Base-by-base conservation (phyloP, 2,113 vertebrate genomes). In the Pyxicephalus adspersus region DNA sequence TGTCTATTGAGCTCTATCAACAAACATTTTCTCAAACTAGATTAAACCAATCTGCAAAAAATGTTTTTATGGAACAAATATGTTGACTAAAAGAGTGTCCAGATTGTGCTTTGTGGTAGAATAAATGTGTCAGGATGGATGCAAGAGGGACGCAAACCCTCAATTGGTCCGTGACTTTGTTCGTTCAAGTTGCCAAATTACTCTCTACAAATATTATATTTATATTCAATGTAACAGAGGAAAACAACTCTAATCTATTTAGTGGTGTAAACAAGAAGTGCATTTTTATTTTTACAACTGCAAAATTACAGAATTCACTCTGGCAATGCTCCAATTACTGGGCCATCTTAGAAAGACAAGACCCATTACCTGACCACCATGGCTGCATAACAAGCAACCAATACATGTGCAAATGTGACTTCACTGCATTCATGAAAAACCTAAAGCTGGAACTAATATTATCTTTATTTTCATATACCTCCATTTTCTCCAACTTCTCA, bases 201-300 rank as follows among this genome's bases (percentile, higher is more conserved):
- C 2, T 45, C 15, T 45, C 38, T 13, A 45, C 1, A 13, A 2
- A n/a, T n/a, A n/a, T n/a, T n/a, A n/a, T 20, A 8, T 61, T 25
- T 61, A 61, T 11, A 61, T 58, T 11, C 22, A 29, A 26, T 58
- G 5, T 18, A 60, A 60, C 20, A 65, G 31, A 66, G 65, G 17
- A 65, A 54, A 75, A 26, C 52, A 18, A 82, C 18, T 54, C 25
- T 20, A 50, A 66, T 38, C 31, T 34, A 5, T 22, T 22, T 61
- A 16, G 45, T 58, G 71, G 61, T 82, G 80, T 82, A 82, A 82
- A 82, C 80, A 82, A 75, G 61, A 82, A 26, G 70, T 82, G 80
- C 63, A 51, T 75, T 61, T 81, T 81, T 82, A 82, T 82, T 82
- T n/a, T 31, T 82, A 82, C 71, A 82, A 50, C 80, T 75, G 68